phyloP scores from a whole-genome alignment of 2,888 invertebrate genomes.

The Spicauda simplicius region DNA sequence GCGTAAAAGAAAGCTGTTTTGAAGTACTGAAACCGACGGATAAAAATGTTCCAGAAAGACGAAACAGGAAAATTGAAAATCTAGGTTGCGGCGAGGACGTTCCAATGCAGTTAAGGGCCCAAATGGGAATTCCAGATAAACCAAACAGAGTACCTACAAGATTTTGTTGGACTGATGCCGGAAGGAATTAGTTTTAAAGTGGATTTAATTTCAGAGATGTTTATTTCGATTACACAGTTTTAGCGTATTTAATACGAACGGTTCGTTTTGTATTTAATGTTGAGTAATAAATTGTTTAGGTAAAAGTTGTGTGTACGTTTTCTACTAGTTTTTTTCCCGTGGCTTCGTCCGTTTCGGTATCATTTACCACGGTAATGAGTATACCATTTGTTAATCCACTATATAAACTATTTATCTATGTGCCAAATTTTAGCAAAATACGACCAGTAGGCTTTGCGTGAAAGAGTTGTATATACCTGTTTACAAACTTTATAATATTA shows the following conservation, averaged over 20 bases:
- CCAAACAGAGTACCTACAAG: slow-evolving; percentile 61
- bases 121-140: slow-evolving; percentile 53
- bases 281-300: no score
- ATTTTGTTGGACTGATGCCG: slow-evolving; percentile 75
- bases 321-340: no score
- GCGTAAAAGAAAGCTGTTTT: slow-evolving; percentile 46
- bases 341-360: no score
- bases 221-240: neutral
- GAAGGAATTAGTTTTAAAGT: slow-evolving; percentile 42
- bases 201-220: slow-evolving; percentile 20
- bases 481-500: no score
- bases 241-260: neutral
- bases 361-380: no score
- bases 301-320: no score
- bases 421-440: no score
- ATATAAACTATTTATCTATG: no score
- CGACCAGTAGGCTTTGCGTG: no score
- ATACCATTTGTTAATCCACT: no score
- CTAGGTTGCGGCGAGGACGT: slow-evolving; percentile 57
- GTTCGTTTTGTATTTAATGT: neutral
- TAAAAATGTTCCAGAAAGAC: slow-evolving; percentile 23
- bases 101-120: slow-evolving; percentile 41
- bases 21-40: slow-evolving; percentile 38
- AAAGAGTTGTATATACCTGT: no score
- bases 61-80: slow-evolving; percentile 41